Conservation (phyloP, 1,140 invertebrate species). For the Cylas formicarius region DNA sequence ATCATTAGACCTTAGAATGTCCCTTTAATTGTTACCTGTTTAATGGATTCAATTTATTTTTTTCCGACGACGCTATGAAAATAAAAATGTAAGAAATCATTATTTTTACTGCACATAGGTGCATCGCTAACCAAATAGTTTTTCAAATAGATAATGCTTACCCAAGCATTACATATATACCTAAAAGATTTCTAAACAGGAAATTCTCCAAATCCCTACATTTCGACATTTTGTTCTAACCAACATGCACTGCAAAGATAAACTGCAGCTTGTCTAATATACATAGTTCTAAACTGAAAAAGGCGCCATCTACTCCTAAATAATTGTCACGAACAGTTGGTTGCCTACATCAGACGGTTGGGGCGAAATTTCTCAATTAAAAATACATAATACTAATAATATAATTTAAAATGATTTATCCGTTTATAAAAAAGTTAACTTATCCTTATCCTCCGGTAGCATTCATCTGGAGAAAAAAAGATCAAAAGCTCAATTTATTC, state of each 20-base stretch:
- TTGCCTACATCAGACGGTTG: neutral
- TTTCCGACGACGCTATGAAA: no score
- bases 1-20: slow-evolving; percentile 15
- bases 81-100: neutral
- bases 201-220: no score
- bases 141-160: neutral
- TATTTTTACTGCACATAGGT: neutral
- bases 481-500: no score
- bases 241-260: no score
- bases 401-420: neutral
- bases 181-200: no score
- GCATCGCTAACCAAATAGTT: slow-evolving; percentile 2
- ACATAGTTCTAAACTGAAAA: no score
- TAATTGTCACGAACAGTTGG: neutral
- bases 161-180: no score
- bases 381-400: neutral
- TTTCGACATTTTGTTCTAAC: no score
- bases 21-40: neutral
- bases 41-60: neutral
- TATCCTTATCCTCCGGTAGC: neutral
- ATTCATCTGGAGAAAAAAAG: neutral
- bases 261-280: no score
- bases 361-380: neutral
- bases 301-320: slow-evolving; percentile 1
- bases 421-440: neutral